Evolutionary conservation across 1,140 invertebrate genomes (phyloP).

Genomic region (Orchesella cincta): DNA sequence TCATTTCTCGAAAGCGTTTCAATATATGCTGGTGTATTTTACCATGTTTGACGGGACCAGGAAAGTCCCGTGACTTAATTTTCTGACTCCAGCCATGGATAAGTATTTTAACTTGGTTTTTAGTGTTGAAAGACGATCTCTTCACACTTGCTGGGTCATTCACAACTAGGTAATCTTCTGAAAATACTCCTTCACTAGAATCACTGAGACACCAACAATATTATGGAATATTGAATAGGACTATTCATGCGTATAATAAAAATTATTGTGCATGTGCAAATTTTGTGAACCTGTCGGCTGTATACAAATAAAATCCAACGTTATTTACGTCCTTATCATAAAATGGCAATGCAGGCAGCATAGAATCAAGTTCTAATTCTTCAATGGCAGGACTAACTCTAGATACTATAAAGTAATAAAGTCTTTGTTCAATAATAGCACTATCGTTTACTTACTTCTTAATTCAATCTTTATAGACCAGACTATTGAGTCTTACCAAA

Average conservation of each 20-base stretch:
- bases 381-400: conserved; percentile 17
- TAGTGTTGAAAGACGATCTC: background rate
- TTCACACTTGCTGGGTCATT: conserved; percentile 20
- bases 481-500: too few species aligned
- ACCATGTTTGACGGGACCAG: conserved; percentile 23
- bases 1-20: too few species aligned
- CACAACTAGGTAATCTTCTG: conserved; percentile 12
- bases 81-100: conserved; percentile 27
- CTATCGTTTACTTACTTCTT: background rate
- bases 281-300: background rate
- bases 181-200: background rate
- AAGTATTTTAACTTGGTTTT: conserved; percentile 4
- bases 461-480: too few species aligned
- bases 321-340: conserved; percentile 29
- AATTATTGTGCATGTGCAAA: background rate
- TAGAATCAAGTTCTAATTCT: conserved; percentile 19
- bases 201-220: conserved; percentile 7
- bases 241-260: background rate
- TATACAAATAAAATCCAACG: conserved; percentile 18
- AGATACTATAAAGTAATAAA: background rate
- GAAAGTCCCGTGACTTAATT: conserved; percentile 8
- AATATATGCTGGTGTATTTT: too few species aligned
- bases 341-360: conserved; percentile 5
- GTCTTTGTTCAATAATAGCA: background rate
- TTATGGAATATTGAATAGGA: background rate